Base-by-base conservation (phyloP, 2,797 vertebrate genomes). In the Etheostoma perlongum region DNA sequence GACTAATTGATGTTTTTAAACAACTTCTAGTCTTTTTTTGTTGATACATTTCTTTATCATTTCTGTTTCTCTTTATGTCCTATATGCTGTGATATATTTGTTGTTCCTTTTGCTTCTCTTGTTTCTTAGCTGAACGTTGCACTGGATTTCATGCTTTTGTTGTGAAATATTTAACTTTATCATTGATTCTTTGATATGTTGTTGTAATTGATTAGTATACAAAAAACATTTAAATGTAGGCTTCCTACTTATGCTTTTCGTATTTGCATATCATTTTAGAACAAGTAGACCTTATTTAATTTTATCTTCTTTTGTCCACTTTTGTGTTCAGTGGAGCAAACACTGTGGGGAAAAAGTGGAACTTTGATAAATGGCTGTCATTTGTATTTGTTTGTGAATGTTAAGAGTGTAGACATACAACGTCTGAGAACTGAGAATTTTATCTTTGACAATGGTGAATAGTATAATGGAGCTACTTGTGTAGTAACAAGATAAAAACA, bases 1-100 rank as follows among this genome's bases (percentile, higher is more conserved):
- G 47, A 60, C 53, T 85, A 23, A 23, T 23, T 23, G 21, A 23
- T 1, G 60, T 83, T 74, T 83, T 72, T 67, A 70, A 78, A 72
- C 21, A 47, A 19, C 23, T 36, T 67, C 6, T 66, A 13, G 14
- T 66, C 40, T 71, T 51, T 19, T 40, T 10, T 58, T 2, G 9
- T 54, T 59, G 54, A 44, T 23, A 60, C 21, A 71, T 68, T 61
- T 76, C 4, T 44, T 36, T 33, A 1, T 40, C 21, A 27, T 75
- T 59, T 21, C 23, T 48, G 55, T 67, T 27, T 21, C 27, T 21
- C 16, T 27, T 46, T 30, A 42, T 68, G 27, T 49, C 19, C 10
- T 54, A 33, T 55, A 6, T 44, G 4, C 23, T 72, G n/a, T 72
- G 7, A 65, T 27, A n/a, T 12, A 40, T 36, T 23, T 48, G 4